Evolutionary conservation across 2,797 vertebrate genomes (phyloP).

Genomic region (Pogonophryne albipinna): DNA sequence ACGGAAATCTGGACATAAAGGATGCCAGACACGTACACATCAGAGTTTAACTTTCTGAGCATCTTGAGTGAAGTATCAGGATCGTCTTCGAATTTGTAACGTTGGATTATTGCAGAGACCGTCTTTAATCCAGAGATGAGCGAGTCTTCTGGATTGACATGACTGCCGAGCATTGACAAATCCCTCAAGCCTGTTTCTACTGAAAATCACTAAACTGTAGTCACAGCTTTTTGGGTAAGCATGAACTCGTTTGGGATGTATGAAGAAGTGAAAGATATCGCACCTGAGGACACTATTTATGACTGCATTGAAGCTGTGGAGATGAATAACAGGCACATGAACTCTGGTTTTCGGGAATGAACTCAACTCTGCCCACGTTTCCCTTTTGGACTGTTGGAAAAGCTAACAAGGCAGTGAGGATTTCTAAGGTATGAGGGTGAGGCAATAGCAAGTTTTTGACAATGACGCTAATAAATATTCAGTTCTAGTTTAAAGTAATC

Average conservation of each 20-base stretch:
- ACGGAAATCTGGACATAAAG: constrained; percentile 97
- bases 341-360: constrained; percentile 53
- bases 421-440: constrained; percentile 39
- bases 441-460: not conserved
- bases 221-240: not conserved
- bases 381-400: constrained; percentile 29
- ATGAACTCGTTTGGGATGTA: constrained; percentile 9
- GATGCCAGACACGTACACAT: not conserved
- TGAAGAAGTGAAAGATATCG: constrained; percentile 26
- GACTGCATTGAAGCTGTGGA: constrained; percentile 13
- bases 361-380: constrained; percentile 15
- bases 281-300: not conserved
- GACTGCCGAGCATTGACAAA: constrained; percentile 44
- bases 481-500: not conserved
- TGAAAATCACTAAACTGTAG: constrained; percentile 35
- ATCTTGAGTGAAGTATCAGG: constrained; percentile 6
- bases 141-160: constrained; percentile 1
- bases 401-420: not conserved
- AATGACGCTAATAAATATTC: constrained; percentile 1
- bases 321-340: constrained; percentile 16
- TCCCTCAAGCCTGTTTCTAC: constrained; percentile 22
- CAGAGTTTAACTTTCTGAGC: not conserved
- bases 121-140: constrained; percentile 24
- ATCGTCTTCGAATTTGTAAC: constrained; percentile 13
- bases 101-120: constrained; percentile 24